Base-by-base conservation (phyloP, 2,888 invertebrate genomes). In the Pedicia rivosa region DNA sequence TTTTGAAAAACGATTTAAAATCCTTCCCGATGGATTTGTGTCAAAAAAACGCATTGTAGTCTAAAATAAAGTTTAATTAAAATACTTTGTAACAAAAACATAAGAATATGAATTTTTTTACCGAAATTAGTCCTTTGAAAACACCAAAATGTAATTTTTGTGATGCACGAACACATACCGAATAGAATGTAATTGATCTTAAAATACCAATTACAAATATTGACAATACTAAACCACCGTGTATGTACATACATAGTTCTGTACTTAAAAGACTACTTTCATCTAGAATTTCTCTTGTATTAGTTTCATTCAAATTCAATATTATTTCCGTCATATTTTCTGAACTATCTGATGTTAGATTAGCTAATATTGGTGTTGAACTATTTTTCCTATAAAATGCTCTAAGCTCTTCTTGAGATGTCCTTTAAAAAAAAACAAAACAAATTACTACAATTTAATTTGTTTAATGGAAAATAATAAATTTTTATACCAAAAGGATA, bases 1-100 rank as follows among this genome's bases (percentile, higher is more conserved):
- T 54, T 87, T 88, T 4, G 87, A 78, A 51, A 90, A 88, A 36
- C 88, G 56, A 45, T 68, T 68, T 30, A 90, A 64, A 43, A 90
- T 81, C 36, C 80, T 67, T 24, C 81, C 80, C 46, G 77, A 72
- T 3, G 87, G 83, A 56, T 88, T 90, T 1, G 73, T 76, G 49
- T 88, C 84, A 52, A 87, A 91, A 57, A 90, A 90, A 38, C 68
- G 54, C 62, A 78, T 72, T 2, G 67, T 64, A 1, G 71, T 45
- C 33, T 66, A 48, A 3, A 37, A 39, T 17, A 28, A 27, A 4
- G 58, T 61, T 2, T 59, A 30, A n/a, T 6, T 17, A 30, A 12
- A 20, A 27, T 37, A 17, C 12, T 37, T 7, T 17, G n/a, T n/a
- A n/a, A n/a, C n/a, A n/a, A 3, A 17, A 13, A 13, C 12, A 22